These are phyloP conservation scores for Pedionomus torquatus DNA, from an alignment of 2,113 vertebrate genomes.

Conservation along the genomic window DNA sequence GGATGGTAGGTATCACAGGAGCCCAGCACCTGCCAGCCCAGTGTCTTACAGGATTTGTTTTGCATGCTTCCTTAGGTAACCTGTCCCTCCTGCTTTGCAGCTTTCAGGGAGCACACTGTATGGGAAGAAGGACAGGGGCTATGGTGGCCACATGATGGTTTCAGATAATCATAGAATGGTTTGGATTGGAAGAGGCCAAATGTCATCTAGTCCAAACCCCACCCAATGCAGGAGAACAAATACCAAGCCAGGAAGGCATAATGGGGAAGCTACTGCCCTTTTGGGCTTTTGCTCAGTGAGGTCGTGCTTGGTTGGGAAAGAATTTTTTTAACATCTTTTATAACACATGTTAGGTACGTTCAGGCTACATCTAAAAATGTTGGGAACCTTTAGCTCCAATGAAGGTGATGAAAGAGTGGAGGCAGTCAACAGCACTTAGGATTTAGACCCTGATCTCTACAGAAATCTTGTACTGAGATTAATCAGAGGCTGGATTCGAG, in stretches of 20 bases:
- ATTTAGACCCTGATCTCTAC: not conserved
- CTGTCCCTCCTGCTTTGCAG: not conserved
- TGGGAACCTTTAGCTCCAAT: not conserved
- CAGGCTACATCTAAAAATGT: not conserved
- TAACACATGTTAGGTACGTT: not conserved
- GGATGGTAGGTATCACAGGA: not conserved
- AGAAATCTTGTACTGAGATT: not conserved
- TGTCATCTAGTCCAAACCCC: not conserved
- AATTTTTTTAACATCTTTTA: not conserved
- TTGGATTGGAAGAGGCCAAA: not conserved
- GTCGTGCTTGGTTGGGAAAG: not conserved
- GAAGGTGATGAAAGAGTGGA: not conserved
- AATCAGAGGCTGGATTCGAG: not conserved
- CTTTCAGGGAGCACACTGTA: not conserved
- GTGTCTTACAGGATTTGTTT: not conserved
- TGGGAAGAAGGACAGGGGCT: rapidly evolving
- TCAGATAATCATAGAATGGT: not conserved
- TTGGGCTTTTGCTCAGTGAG: not conserved
- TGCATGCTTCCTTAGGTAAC: not conserved
- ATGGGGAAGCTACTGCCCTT: not conserved
- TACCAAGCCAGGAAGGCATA: not conserved
- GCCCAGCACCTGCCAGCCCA: not conserved
- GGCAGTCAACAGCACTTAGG: not conserved
- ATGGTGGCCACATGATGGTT: rapidly evolving
- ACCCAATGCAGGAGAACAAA: not conserved